Conservation (phyloP, 2,888 invertebrate species). For the Phragmatobia fuliginosa region DNA sequence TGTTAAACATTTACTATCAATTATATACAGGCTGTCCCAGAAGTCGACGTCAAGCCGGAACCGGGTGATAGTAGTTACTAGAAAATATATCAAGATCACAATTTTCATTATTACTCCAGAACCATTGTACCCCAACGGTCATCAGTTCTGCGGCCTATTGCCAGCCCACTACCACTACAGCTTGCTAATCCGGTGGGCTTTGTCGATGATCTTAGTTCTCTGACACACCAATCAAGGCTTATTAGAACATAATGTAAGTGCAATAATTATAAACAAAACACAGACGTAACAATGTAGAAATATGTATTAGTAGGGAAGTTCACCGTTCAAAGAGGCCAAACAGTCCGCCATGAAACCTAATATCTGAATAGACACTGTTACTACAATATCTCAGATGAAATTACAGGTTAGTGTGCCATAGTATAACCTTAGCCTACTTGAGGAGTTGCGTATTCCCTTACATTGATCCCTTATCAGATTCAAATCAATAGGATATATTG, state of each 20-base stretch:
- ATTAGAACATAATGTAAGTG: too few species aligned
- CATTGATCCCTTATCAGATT: constrained; percentile 11
- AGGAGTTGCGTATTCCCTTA: constrained; percentile 10
- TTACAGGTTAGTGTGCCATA: constrained; percentile 16
- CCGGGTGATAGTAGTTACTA: too few species aligned
- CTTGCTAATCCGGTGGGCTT: too few species aligned
- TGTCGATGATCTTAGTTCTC: too few species aligned
- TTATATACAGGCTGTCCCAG: too few species aligned
- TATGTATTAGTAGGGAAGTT: not conserved
- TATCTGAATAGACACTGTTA: constrained; percentile 1
- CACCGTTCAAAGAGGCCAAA: not conserved
- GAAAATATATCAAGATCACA: too few species aligned
- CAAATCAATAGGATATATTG: not conserved
- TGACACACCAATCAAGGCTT: not conserved
- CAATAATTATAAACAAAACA: not conserved
- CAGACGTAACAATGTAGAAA: not conserved
- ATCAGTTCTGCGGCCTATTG: too few species aligned
- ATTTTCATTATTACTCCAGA: too few species aligned
- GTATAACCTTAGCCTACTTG: not conserved
- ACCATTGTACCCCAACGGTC: too few species aligned
- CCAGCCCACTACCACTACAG: too few species aligned
- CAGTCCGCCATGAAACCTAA: constrained; percentile 15
- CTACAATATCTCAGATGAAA: constrained; percentile 16
- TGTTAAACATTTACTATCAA: not conserved
- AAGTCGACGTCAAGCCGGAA: too few species aligned